A percentile compares a stretch with the other conserved stretches of the same genome.
These are phyloP conservation scores for Microhierax caerulescens DNA, from an alignment of 2,797 vertebrate species.

Conservation along the genomic window DNA sequence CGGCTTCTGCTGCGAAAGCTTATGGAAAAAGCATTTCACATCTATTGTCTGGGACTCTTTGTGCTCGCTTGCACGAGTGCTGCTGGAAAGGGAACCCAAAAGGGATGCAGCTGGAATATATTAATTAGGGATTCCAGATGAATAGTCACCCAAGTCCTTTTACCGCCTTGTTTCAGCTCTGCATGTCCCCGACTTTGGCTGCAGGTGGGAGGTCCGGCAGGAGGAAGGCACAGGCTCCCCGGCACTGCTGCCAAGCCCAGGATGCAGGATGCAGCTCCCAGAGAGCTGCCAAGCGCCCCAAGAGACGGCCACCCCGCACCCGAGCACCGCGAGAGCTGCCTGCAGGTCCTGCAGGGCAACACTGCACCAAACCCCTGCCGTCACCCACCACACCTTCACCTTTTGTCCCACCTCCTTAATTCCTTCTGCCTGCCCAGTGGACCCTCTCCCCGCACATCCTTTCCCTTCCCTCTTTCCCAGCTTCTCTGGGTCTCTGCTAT, in stretches of 20 bases:
- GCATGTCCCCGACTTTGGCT: rapidly evolving
- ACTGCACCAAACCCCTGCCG: neutral
- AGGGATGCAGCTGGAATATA: conserved; percentile 26
- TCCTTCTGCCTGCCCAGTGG: neutral
- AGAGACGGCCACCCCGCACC: too few species aligned
- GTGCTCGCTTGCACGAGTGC: neutral
- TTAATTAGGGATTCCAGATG: neutral
- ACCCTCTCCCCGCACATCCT: neutral
- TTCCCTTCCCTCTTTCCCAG: neutral
- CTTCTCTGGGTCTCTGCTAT: rapidly evolving
- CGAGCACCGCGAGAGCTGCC: neutral
- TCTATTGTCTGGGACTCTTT: conserved; percentile 45
- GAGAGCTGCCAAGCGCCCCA: neutral
- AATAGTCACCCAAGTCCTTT: neutral
- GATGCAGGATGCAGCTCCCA: rapidly evolving
- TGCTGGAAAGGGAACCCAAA: neutral
- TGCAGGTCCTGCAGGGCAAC: neutral
- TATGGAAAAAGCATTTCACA: conserved; percentile 26
- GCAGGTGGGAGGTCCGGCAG: rapidly evolving
- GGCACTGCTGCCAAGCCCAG: rapidly evolving
- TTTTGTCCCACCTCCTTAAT: neutral
- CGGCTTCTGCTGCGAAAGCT: neutral
- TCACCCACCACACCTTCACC: too few species aligned
- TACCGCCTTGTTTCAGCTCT: neutral
- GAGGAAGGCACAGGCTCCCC: neutral